phyloP scores from a whole-genome alignment of 2,888 invertebrate species.

The Stenodema calcarata region DNA sequence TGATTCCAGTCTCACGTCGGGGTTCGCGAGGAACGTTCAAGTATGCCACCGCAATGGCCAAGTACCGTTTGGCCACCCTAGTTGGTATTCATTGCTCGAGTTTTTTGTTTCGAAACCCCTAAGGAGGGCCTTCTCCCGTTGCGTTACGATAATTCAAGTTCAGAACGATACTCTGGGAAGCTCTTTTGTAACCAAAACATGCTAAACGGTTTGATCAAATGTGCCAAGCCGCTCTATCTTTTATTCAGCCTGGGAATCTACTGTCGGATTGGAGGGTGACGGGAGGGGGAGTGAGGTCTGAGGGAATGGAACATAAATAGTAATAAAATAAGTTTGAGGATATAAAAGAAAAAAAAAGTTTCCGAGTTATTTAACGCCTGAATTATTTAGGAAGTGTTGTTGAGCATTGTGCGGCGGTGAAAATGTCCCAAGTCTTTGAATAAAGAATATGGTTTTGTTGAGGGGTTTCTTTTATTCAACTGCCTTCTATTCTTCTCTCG shows the following conservation, averaged over 20 bases:
- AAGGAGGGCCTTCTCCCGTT: background rate
- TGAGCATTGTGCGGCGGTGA: background rate
- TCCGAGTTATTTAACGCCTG: background rate
- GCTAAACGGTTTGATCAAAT: constrained; percentile 42
- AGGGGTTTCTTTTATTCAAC: background rate
- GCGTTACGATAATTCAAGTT: constrained; percentile 16
- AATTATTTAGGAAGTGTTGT: constrained; percentile 11
- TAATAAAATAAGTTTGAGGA: background rate
- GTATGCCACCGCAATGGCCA: background rate
- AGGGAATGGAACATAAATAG: background rate
- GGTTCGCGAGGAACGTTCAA: too few species aligned
- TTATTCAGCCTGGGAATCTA: constrained; percentile 21
- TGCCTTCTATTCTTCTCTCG: background rate
- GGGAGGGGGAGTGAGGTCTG: background rate
- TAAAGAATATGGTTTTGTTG: constrained; percentile 17
- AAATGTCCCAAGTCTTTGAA: constrained; percentile 9
- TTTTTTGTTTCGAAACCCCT: background rate
- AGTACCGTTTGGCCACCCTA: background rate
- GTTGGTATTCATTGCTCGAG: background rate
- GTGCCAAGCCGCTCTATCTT: constrained; percentile 3
- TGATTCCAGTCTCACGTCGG: too few species aligned
- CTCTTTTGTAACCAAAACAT: constrained; percentile 21
- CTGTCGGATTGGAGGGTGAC: background rate
- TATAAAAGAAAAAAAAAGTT: background rate
- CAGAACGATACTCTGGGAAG: background rate